These are phyloP conservation scores for Aphelinus certus DNA, from an alignment of 1,140 invertebrate genomes.

Conservation along the genomic window DNA sequence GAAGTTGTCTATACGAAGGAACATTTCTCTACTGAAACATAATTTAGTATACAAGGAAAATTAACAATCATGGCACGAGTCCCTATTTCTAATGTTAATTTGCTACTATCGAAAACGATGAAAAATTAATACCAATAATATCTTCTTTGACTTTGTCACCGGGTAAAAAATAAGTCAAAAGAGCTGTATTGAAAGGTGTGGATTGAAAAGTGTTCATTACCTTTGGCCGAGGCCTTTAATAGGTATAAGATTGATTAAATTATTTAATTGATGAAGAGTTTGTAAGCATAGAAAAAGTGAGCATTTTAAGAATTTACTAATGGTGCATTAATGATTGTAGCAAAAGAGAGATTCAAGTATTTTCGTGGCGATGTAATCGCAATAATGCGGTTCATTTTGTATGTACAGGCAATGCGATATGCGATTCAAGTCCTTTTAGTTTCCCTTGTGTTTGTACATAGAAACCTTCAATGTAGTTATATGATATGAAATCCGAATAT, in stretches of 20 bases:
- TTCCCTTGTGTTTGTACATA: slow-evolving; percentile 38
- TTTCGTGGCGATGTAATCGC: slow-evolving; percentile 34
- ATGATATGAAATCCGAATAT: slow-evolving; percentile 20
- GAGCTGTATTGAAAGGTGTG: slow-evolving; percentile 23
- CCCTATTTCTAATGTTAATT: not conserved
- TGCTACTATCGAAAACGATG: not conserved
- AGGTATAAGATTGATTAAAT: slow-evolving; percentile 36
- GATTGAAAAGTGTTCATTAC: slow-evolving; percentile 1
- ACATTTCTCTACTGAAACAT: slow-evolving; percentile 12
- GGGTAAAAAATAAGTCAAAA: not conserved
- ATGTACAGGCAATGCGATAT: slow-evolving; percentile 27
- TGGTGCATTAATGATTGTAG: slow-evolving; percentile 37
- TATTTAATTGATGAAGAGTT: slow-evolving; percentile 30
- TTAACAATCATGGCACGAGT: slow-evolving; percentile 10
- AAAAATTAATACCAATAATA: not conserved
- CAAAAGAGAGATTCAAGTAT: slow-evolving; percentile 37
- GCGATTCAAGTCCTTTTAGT: slow-evolving; percentile 27
- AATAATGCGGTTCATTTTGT: slow-evolving; percentile 29
- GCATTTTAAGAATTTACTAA: slow-evolving; percentile 39
- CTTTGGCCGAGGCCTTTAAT: slow-evolving; percentile 40
- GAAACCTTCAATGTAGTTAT: slow-evolving; percentile 26
- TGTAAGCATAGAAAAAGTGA: slow-evolving; percentile 3
- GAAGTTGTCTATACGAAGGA: not conserved
- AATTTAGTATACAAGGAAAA: slow-evolving; percentile 2
- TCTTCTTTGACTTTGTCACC: too few species aligned